These are phyloP conservation scores for Sarcoramphus papa DNA, from an alignment of 2,797 vertebrate species.

Conservation along the genomic window DNA sequence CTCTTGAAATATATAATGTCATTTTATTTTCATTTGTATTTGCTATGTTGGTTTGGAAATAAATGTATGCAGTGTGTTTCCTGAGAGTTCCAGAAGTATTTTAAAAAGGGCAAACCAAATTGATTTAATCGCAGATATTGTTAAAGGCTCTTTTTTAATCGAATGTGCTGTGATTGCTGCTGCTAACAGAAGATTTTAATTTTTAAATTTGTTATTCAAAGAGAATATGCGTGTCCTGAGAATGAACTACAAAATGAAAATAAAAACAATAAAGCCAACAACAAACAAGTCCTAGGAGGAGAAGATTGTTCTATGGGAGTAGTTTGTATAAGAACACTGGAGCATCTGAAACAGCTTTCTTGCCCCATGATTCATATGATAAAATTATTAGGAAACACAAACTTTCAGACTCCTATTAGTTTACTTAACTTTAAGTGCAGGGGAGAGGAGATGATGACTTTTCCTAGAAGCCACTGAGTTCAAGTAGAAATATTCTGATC, in stretches of 20 bases:
- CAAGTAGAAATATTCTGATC: not conserved
- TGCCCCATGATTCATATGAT: not conserved
- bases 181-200: not conserved
- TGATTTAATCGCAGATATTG: conserved; percentile 37
- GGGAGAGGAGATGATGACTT: not conserved
- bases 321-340: not conserved
- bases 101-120: conserved; percentile 48
- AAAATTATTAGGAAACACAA: not conserved
- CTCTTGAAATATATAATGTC: not conserved
- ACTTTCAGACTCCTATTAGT: not conserved
- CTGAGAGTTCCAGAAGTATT: conserved; percentile 15
- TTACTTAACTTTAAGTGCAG: not conserved
- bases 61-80: conserved; percentile 24
- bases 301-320: not conserved
- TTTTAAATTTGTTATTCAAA: conserved; percentile 4
- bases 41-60: not conserved
- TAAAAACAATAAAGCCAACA: not conserved
- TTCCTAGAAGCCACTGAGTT: not conserved
- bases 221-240: not conserved
- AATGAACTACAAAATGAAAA: not conserved
- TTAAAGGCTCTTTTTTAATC: conserved; percentile 23
- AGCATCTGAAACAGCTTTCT: not conserved
- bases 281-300: not conserved
- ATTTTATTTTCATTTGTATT: conserved; percentile 51
- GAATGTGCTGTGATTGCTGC: conserved; percentile 30